phyloP scores from a whole-genome alignment of 2,113 vertebrate genomes.

The Pterocles orientalis region DNA sequence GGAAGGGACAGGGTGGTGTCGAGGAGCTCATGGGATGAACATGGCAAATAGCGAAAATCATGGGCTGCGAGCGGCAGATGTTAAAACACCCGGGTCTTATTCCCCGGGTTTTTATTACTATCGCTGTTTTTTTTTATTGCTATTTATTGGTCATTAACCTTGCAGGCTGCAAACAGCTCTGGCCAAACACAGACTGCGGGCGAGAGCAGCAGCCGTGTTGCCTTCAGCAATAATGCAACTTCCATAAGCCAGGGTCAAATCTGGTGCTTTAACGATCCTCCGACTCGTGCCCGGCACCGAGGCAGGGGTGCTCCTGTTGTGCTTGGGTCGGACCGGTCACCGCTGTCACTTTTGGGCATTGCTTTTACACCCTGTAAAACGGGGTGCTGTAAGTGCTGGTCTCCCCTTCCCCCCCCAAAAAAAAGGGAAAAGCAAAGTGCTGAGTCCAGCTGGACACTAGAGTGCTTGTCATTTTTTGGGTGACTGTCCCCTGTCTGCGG shows the following conservation, averaged over 20 bases:
- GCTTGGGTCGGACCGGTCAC: accelerated
- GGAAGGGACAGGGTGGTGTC: background rate
- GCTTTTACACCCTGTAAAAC: background rate
- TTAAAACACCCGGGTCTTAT: background rate
- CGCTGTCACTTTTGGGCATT: accelerated
- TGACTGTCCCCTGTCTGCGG: background rate
- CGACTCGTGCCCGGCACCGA: accelerated
- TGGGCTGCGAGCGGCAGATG: background rate
- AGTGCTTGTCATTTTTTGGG: background rate
- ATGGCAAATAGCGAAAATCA: background rate
- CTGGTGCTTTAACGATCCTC: too few relatives aligned
- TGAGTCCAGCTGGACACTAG: accelerated
- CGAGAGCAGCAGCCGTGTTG: background rate
- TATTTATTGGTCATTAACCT: background rate
- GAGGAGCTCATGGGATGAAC: accelerated
- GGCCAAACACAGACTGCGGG: accelerated
- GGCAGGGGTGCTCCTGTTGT: background rate
- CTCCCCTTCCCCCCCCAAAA: accelerated
- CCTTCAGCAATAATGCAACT: background rate
- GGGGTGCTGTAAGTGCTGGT: background rate
- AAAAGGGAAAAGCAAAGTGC: background rate
- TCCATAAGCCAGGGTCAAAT: too few relatives aligned
- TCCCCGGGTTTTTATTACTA: background rate
- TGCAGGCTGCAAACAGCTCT: background rate
- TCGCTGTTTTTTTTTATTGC: too few relatives aligned